Evolutionary conservation across 1,140 invertebrate genomes (phyloP).

Genomic region (Acromyrmex heyeri): DNA sequence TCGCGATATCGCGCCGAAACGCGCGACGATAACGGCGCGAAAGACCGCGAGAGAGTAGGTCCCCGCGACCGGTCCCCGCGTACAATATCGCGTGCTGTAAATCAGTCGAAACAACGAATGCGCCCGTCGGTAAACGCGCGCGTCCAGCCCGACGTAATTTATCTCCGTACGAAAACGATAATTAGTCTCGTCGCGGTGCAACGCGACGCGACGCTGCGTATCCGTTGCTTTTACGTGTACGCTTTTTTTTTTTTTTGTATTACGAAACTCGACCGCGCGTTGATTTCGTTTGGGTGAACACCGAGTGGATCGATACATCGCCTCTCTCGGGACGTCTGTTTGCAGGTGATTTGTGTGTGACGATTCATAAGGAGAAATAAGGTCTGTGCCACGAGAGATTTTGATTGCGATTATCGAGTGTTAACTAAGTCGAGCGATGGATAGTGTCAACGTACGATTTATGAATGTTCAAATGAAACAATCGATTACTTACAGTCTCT

Average conservation of each 20-base stretch:
- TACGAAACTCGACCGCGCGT: conserved; percentile 12
- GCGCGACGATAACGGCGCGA: conserved; percentile 59
- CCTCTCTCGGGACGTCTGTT: conserved; percentile 34
- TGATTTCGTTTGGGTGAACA: not conserved
- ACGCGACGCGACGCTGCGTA: conserved; percentile 2
- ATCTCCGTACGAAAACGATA: conserved; percentile 68
- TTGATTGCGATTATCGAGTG: conserved; percentile 18
- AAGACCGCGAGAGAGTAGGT: conserved; percentile 57
- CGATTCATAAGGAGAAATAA: conserved; percentile 36
- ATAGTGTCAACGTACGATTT: not conserved
- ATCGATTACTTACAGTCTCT: not conserved
- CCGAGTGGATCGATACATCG: conserved; percentile 37
- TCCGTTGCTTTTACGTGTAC: not conserved
- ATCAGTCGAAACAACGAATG: conserved; percentile 72
- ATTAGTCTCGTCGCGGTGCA: conserved; percentile 59
- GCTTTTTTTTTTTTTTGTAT: conserved; percentile 14
- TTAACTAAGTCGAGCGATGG: not conserved
- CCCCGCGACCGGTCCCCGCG: not conserved
- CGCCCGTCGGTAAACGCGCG: conserved; percentile 61
- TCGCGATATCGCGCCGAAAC: conserved; percentile 65
- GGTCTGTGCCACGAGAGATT: conserved; percentile 7
- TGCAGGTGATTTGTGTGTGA: conserved; percentile 38
- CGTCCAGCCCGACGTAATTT: conserved; percentile 71
- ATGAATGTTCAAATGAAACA: not conserved
- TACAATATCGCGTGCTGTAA: conserved; percentile 62